Evolutionary conservation across 1,140 invertebrate genomes (phyloP), one percentile per base, ranked within the genome.

Genomic region (Pseudomyrmex cubaensis): DNA sequence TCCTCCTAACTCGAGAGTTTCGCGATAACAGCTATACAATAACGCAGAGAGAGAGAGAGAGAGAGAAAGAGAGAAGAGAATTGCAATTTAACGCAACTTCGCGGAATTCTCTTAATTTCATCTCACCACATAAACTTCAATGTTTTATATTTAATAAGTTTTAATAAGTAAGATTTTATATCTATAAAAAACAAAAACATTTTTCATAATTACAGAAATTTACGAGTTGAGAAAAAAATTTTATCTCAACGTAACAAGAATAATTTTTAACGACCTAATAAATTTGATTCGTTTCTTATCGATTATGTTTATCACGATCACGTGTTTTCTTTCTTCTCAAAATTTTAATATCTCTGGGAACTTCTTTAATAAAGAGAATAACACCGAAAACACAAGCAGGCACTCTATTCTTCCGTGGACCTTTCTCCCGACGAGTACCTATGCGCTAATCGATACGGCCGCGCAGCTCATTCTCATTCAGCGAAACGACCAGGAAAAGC

Each of bases 381-480:
- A 56, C 1, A 7, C 12, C 35, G 63, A 76, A 59, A 9, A 22
- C 25, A n/a, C 20, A 80, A 80, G 22, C 44, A 35, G 66, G 8
- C 35, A 70, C 54, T 59, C 44, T 56, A 69, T 70, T 54, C 59
- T 59, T 59, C 4, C 2, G 20, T 10, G 22, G 15, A 59, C 44
- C 10, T 59, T 20, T 59, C 22, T 20, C 8, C n/a, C 46, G 54
- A 56, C 35, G 5, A 35, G 35, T 35, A 35, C 35, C 15, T 15
- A 5, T 78, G 76, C 54, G 46, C 66, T 72, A 80, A 80, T 80
- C 76, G 76, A 80, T 80, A 80, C 50, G 13, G 44, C 20, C 56
- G 66, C 66, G 76, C 44, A 48, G 66, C 66, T 80, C 66, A 70
- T 80, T 80, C 66, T 80, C 70, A 80, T 80, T 80, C 76, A 59